Percentiles rank a stretch among this genome's conserved stretches.
phyloP scores from a whole-genome alignment of 2,113 vertebrate species.

The Carassius carassius region DNA sequence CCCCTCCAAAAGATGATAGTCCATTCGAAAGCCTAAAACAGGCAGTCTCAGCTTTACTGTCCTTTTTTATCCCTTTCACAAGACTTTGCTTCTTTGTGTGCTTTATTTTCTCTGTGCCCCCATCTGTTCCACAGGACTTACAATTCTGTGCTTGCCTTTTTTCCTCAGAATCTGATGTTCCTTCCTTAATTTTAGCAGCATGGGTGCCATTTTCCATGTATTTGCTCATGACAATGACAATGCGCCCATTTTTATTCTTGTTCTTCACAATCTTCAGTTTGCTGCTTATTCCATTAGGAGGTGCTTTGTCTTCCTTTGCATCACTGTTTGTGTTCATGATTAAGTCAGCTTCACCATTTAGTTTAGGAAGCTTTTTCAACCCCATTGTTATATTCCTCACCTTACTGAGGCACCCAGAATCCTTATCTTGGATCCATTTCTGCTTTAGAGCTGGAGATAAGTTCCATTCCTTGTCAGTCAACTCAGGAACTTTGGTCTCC shows the following conservation, averaged over 20 bases:
- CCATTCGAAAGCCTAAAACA: constrained; percentile 58
- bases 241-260: constrained; percentile 96
- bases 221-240: constrained; percentile 99
- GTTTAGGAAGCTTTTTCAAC: constrained; percentile 67
- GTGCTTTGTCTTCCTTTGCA: constrained; percentile 70
- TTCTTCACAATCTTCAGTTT: constrained; percentile 98
- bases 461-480: constrained; percentile 70
- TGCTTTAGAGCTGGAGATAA: constrained; percentile 75
- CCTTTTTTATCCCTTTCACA: constrained; percentile 66
- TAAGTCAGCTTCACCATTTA: constrained; percentile 45
- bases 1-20: constrained; percentile 57
- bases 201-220: constrained; percentile 94
- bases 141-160: background rate
- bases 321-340: constrained; percentile 67
- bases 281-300: constrained; percentile 79
- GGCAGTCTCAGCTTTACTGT: constrained; percentile 46
- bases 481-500: constrained; percentile 74
- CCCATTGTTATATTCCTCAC: constrained; percentile 81
- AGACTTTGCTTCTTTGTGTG: constrained; percentile 66
- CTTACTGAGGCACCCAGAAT: constrained; percentile 78
- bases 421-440: constrained; percentile 83
- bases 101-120: constrained; percentile 67
- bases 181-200: constrained; percentile 82
- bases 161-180: constrained; percentile 61
- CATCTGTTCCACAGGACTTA: constrained; percentile 41